phyloP scores from a whole-genome alignment of 2,797 vertebrate genomes.

The Novumbra hubbsi region DNA sequence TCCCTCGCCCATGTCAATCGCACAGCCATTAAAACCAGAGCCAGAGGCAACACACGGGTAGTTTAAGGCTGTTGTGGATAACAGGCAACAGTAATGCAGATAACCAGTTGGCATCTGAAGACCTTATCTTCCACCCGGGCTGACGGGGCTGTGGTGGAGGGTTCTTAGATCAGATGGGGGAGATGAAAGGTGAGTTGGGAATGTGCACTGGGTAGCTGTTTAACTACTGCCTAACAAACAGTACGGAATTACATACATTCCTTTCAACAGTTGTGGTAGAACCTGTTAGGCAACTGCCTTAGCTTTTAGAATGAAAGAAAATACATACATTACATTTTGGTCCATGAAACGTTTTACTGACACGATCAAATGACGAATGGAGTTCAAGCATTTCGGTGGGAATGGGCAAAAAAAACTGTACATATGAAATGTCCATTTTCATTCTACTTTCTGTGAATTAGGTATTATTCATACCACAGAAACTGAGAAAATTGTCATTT shows the following conservation, averaged over 20 bases:
- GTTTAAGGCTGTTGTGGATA: conserved; percentile 47
- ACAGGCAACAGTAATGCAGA: conserved; percentile 54
- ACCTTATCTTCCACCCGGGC: conserved; percentile 40
- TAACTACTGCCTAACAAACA: conserved; percentile 5
- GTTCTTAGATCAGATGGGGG: conserved; percentile 35
- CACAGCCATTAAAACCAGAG: conserved; percentile 33
- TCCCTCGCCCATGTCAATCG: conserved; percentile 47
- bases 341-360: too few species aligned
- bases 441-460: too few species aligned
- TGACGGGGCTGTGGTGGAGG: conserved; percentile 48
- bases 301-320: too few species aligned
- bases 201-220: background rate
- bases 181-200: conserved; percentile 26
- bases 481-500: too few species aligned
- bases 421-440: too few species aligned
- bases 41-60: conserved; percentile 42
- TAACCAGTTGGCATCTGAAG: conserved; percentile 44
- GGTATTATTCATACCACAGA: too few species aligned
- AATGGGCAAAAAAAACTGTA: too few species aligned
- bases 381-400: too few species aligned
- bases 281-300: too few species aligned
- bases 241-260: conserved; percentile 9
- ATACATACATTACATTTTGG: too few species aligned
- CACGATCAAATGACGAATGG: too few species aligned
- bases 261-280: background rate